Evolutionary conservation across 2,888 invertebrate genomes (phyloP).

Genomic region (Drosophila pegasa): DNA sequence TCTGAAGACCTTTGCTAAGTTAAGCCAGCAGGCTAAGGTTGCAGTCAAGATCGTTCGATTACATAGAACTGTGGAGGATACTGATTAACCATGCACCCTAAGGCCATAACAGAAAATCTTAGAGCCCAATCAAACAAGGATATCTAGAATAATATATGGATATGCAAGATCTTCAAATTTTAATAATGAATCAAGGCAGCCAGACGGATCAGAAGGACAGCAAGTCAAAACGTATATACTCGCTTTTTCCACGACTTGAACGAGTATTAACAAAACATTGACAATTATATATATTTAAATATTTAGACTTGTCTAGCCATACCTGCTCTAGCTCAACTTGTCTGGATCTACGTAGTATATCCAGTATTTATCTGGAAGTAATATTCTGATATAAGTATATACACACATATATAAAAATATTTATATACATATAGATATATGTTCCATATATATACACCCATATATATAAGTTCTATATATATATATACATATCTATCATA

Average conservation of each 20-base stretch:
- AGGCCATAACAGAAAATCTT: background rate
- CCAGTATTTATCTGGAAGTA: slow-evolving; percentile 7
- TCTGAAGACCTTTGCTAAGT: background rate
- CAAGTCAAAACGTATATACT: too few relatives aligned
- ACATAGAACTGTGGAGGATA: background rate
- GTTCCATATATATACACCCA: too few relatives aligned
- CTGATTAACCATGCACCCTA: background rate
- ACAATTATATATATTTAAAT: background rate
- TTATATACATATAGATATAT: too few relatives aligned
- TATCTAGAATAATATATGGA: background rate
- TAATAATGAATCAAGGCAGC: background rate
- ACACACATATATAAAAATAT: slow-evolving; percentile 22
- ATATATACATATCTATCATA: slow-evolving; percentile 12
- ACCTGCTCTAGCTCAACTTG: slow-evolving; percentile 23
- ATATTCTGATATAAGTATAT: slow-evolving; percentile 7
- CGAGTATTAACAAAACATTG: background rate
- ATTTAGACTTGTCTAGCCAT: slow-evolving; percentile 21
- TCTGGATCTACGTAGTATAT: slow-evolving; percentile 2
- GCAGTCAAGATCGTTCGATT: background rate
- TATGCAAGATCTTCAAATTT: background rate
- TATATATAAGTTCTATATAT: too few relatives aligned
- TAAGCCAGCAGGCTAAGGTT: background rate
- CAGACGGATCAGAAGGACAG: background rate
- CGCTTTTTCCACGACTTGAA: too few relatives aligned
- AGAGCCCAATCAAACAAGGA: background rate